These are phyloP conservation scores for Seriola aureovittata DNA, from an alignment of 2,113 vertebrate species.

Conservation along the genomic window DNA sequence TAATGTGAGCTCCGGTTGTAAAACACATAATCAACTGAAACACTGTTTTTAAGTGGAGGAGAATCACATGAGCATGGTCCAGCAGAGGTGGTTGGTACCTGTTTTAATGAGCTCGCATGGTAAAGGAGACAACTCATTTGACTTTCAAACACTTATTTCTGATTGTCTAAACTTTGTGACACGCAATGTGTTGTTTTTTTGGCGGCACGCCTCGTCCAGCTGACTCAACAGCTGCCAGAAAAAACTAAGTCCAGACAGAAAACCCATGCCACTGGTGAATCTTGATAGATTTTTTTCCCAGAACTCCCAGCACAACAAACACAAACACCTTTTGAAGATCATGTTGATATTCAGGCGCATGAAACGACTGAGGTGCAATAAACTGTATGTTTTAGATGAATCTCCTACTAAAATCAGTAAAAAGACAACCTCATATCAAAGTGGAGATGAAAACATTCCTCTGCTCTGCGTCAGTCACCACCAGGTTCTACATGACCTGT, in stretches of 20 bases:
- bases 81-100: background rate
- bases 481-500: background rate
- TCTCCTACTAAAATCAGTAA: background rate
- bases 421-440: background rate
- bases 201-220: background rate
- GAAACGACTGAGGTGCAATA: background rate
- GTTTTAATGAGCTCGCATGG: background rate
- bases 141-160: constrained; percentile 41
- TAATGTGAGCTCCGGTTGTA: background rate
- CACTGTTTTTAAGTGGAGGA: background rate
- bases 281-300: no score
- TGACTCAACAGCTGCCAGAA: background rate
- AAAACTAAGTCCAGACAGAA: background rate
- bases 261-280: background rate
- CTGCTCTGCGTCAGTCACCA: background rate
- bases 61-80: background rate
- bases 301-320: background rate
- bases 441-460: constrained; percentile 47
- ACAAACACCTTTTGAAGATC: background rate
- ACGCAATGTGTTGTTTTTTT: background rate
- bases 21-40: background rate
- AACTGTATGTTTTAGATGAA: background rate
- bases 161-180: constrained; percentile 10
- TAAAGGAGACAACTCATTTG: constrained; percentile 35
- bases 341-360: background rate